Percentiles rank a stretch among this genome's conserved stretches.
Evolutionary conservation across 2,113 vertebrate genomes (phyloP).

Genomic region (Myanophis thanlyinensis): DNA sequence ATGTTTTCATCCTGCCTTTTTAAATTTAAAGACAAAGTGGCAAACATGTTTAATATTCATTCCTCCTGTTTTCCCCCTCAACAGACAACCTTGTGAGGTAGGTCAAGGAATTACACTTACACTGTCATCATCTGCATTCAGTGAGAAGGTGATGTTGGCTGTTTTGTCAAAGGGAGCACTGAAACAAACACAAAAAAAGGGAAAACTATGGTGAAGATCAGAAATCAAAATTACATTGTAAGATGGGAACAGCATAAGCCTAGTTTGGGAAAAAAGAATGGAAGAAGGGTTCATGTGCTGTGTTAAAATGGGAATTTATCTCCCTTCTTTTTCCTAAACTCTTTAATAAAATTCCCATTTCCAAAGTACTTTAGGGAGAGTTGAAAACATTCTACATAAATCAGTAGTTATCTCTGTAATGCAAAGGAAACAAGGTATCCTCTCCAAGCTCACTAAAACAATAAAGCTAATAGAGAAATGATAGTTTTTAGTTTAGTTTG

Average conservation of each 20-base stretch:
- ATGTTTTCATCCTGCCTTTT: neutral
- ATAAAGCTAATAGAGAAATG: too few relatives aligned
- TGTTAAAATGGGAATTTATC: neutral
- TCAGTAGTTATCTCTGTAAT: neutral
- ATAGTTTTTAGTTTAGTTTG: too few relatives aligned
- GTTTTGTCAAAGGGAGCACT: constrained; percentile 74
- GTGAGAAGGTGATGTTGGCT: constrained; percentile 71
- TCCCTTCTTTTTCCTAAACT: neutral
- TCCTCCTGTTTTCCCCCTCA: neutral
- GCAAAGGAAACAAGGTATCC: neutral
- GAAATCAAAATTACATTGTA: neutral
- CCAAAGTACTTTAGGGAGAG: neutral
- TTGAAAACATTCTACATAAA: neutral
- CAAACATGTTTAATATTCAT: neutral
- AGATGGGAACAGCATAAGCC: neutral
- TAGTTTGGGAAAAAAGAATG: neutral
- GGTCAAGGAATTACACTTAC: constrained; percentile 51
- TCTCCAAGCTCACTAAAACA: neutral
- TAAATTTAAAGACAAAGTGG: neutral
- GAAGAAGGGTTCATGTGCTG: neutral
- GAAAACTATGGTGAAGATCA: neutral
- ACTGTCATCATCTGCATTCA: constrained; percentile 66
- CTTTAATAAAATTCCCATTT: neutral
- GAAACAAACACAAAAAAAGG: neutral
- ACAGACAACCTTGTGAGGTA: neutral